Percentiles rank a stretch among this genome's conserved stretches.
Evolutionary conservation across 2,888 invertebrate genomes (phyloP).

Genomic region (Zaprionus bogoriensis): DNA sequence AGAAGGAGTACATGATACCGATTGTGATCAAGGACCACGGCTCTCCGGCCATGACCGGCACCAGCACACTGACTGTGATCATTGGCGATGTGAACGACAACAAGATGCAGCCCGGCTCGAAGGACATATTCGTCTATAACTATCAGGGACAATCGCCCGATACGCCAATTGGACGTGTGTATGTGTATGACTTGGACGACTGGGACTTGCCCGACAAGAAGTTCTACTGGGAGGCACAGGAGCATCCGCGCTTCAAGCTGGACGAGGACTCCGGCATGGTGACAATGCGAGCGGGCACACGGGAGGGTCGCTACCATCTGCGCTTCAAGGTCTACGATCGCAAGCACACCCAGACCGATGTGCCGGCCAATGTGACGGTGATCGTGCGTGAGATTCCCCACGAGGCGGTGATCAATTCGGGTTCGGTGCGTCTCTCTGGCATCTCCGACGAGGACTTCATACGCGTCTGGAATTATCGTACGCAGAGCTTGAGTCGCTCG

Average conservation of each 20-base stretch:
- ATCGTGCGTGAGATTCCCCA: constrained; percentile 97
- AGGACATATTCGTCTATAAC: constrained; percentile 98
- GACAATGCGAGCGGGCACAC: constrained; percentile 95
- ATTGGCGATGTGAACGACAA: constrained; percentile 99
- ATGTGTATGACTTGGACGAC: constrained; percentile 98
- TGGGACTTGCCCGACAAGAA: constrained; percentile 99
- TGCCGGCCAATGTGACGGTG: constrained; percentile 97
- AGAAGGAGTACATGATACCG: constrained; percentile 97
- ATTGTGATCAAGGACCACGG: constrained; percentile 99
- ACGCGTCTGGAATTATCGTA: constrained; percentile 95
- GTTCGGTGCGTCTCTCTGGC: constrained; percentile 95
- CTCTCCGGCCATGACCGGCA: constrained; percentile 97
- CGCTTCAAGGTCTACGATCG: constrained; percentile 95
- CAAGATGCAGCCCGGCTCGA: constrained; percentile 98
- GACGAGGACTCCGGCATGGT: constrained; percentile 97
- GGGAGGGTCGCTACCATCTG: constrained; percentile 92
- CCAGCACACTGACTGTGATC: constrained; percentile 96
- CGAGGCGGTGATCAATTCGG: constrained; percentile 97
- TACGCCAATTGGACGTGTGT: constrained; percentile 96
- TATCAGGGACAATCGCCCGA: constrained; percentile 95
- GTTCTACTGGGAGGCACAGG: constrained; percentile 95
- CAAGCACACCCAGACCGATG: constrained; percentile 96
- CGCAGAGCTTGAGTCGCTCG: constrained; percentile 91
- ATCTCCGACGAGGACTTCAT: constrained; percentile 98
- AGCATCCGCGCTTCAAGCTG: constrained; percentile 93